Conservation (phyloP, 2,888 invertebrate species). For the Rhamnusium bicolor region DNA sequence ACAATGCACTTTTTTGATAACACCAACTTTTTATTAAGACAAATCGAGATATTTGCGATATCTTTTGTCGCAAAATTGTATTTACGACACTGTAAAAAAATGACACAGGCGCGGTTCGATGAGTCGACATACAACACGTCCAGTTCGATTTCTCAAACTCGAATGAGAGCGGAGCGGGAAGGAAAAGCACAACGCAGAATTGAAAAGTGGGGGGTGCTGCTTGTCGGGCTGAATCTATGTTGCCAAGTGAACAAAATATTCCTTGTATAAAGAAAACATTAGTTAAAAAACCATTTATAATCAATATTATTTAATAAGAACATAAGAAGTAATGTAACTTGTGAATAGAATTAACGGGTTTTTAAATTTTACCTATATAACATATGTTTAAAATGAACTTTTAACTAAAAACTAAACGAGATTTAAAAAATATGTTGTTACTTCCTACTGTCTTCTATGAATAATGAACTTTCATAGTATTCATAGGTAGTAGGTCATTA, state of each 20-base stretch:
- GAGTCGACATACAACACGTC: slow-evolving; percentile 33
- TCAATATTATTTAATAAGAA: background rate
- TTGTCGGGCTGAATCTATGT: slow-evolving; percentile 38
- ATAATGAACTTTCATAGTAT: too few species aligned
- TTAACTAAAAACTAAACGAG: too few species aligned
- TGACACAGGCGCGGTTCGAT: slow-evolving; percentile 52
- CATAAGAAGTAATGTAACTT: too few species aligned
- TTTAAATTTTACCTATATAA: too few species aligned
- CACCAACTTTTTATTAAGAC: background rate
- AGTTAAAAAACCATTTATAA: background rate
- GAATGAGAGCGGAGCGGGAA: slow-evolving; percentile 63
- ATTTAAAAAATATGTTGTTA: too few species aligned
- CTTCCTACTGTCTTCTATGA: too few species aligned
- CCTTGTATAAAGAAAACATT: background rate
- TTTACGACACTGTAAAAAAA: slow-evolving; percentile 49
- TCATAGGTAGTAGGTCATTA: too few species aligned
- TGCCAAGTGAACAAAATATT: slow-evolving; percentile 23
- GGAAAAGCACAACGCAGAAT: slow-evolving; percentile 58
- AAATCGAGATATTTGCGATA: slow-evolving; percentile 25
- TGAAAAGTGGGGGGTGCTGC: slow-evolving; percentile 52
- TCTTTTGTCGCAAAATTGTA: slow-evolving; percentile 37
- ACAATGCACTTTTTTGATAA: slow-evolving; percentile 20
- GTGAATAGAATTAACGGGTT: too few species aligned
- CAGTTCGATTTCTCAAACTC: slow-evolving; percentile 56
- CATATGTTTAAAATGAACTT: too few species aligned